Conservation (phyloP, 2,888 invertebrate genomes). For the Neoitamus cyanurus region DNA sequence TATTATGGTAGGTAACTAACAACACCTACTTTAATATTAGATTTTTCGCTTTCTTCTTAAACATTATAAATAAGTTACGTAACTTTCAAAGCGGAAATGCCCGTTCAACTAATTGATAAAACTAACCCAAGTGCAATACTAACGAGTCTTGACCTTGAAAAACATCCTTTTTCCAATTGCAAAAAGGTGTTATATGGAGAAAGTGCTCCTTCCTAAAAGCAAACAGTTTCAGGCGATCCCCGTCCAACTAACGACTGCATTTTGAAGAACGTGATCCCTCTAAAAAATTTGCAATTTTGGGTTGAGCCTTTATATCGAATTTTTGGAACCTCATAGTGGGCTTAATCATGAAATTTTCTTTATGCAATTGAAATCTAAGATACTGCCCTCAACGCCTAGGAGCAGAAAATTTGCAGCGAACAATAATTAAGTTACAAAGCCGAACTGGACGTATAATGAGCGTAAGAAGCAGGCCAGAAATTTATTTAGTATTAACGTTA, state of each 20-base stretch:
- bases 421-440: background rate
- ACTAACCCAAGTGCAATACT: background rate
- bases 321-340: background rate
- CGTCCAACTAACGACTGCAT: background rate
- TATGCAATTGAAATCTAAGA: background rate
- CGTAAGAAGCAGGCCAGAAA: background rate
- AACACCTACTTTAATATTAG: too few species aligned
- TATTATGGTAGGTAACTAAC: too few species aligned
- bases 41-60: too few species aligned
- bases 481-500: background rate
- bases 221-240: background rate
- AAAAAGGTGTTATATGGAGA: background rate
- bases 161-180: background rate
- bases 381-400: background rate
- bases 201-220: background rate
- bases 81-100: background rate
- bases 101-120: too few species aligned
- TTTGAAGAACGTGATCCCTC: background rate
- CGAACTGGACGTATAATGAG: background rate
- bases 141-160: background rate
- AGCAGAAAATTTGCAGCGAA: background rate
- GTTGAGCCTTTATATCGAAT: background rate
- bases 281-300: background rate
- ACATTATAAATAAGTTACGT: background rate
- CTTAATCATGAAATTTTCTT: background rate